These are phyloP conservation scores for Eugnorisma glareosa DNA, from an alignment of 2,888 invertebrate genomes.

Conservation along the genomic window DNA sequence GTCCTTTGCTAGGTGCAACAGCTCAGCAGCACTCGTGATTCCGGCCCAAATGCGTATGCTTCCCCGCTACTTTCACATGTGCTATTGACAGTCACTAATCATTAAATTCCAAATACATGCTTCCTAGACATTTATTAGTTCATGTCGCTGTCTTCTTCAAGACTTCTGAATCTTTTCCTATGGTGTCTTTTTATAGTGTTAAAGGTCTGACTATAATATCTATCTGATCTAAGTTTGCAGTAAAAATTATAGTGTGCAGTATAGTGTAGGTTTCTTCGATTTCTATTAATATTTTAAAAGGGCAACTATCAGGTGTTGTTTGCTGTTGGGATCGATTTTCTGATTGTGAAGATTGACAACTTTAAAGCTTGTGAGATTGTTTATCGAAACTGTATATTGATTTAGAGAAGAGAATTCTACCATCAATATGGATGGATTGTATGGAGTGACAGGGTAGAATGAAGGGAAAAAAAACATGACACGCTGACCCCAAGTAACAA, in stretches of 20 bases:
- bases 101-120: background rate
- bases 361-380: conserved; percentile 15
- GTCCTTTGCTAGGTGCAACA: background rate
- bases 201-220: conserved; percentile 56
- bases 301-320: conserved; percentile 40
- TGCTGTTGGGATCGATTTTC: conserved; percentile 31
- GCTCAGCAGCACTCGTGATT: background rate
- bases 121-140: background rate
- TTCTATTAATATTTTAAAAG: conserved; percentile 58
- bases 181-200: conserved; percentile 34
- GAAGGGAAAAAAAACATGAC: background rate
- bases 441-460: background rate
- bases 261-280: conserved; percentile 36
- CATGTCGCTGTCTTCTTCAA: background rate
- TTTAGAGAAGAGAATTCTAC: background rate
- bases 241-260: conserved; percentile 53
- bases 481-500: background rate
- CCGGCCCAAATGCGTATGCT: background rate
- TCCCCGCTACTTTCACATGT: background rate
- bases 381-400: conserved; percentile 8
- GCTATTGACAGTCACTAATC: background rate
- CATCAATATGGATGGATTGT: background rate
- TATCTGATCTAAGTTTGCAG: conserved; percentile 44
- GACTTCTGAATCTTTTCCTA: conserved; percentile 30
- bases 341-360: conserved; percentile 37